Evolutionary conservation across 2,797 vertebrate species (phyloP), one percentile per base, ranked within the genome.

Genomic region (Hippoglossus hippoglossus): DNA sequence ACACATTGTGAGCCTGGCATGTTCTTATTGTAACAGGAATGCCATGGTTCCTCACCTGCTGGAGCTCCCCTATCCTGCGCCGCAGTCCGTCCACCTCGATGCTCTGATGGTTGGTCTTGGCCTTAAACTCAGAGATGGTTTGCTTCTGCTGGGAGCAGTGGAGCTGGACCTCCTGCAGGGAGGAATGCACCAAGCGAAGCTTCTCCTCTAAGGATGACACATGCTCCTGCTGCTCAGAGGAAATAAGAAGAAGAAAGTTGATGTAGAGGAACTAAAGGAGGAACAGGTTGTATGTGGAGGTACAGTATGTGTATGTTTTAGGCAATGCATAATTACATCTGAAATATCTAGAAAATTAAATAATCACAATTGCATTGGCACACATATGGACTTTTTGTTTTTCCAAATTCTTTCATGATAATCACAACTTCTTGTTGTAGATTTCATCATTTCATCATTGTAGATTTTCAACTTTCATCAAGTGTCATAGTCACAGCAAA

Each of bases 91-190:
- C 96, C 58, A 88, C 87, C 69, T 97, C 95, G 1, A 95, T 57
- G 78, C 75, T 90, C 63, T 96, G 88, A 77, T 98, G 96, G 68
- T 77, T 85, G 53, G 91, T 95, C 79, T 92, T 95, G 5, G 92
- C 92, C 61, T 97, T 96, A 46, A 96, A 93, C 54, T 98, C 96
- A 0, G 91, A 90, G 71, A 95, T 85, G 15, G 69, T 85, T 75
- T 97, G 95, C 47, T 96, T 97, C 89, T 98, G 97, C 90, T 96
- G 96, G 53, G 96, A 83, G 83, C 93, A 95, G 82, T 94, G 92
- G 19, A 87, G 88, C 90, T 97, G 97, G n/a, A 93, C 91, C 88
- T 98, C 96, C 19, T 99, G 96, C n/a, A 96, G 88, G 0, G 96
- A 95, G 79, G 95, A 95, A 0, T 93, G 93, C 64, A 94, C 58